Percentiles rank a stretch among this genome's conserved stretches.
Evolutionary conservation across 2,797 vertebrate genomes (phyloP).

Genomic region (Dallia pectoralis): DNA sequence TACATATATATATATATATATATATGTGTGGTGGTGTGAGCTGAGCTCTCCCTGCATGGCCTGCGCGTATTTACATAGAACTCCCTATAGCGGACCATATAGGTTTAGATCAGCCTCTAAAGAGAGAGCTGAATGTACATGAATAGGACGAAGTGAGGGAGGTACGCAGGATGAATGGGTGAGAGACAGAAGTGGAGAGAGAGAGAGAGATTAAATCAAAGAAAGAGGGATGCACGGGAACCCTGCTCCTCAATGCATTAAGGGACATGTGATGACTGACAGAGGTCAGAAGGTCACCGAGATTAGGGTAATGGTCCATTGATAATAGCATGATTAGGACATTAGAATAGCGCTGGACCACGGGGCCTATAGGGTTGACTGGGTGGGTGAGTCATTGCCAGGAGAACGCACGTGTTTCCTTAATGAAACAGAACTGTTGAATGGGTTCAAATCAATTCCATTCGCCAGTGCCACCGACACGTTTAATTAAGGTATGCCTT

Average conservation of each 20-base stretch:
- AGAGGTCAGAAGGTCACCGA: background rate
- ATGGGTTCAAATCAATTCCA: background rate
- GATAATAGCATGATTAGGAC: conserved; percentile 9
- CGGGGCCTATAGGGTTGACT: background rate
- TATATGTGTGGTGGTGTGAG: background rate
- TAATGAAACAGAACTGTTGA: background rate
- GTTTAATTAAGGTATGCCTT: background rate
- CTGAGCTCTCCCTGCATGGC: background rate
- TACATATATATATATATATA: no score
- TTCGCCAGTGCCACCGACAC: background rate
- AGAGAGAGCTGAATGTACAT: background rate
- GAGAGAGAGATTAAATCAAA: background rate
- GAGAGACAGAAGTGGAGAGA: background rate
- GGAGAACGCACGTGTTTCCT: background rate
- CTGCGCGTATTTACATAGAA: background rate
- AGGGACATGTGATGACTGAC: background rate
- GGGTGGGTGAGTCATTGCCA: background rate
- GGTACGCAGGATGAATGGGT: background rate
- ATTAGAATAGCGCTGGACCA: background rate
- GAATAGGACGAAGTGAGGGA: background rate
- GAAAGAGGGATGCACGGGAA: background rate
- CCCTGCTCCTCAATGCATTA: background rate
- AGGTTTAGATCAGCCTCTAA: background rate
- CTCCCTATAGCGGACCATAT: background rate
- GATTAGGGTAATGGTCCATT: conserved; percentile 12